Evolutionary conservation across 2,888 invertebrate species (phyloP).

Genomic region (Torymus tubicola): DNA sequence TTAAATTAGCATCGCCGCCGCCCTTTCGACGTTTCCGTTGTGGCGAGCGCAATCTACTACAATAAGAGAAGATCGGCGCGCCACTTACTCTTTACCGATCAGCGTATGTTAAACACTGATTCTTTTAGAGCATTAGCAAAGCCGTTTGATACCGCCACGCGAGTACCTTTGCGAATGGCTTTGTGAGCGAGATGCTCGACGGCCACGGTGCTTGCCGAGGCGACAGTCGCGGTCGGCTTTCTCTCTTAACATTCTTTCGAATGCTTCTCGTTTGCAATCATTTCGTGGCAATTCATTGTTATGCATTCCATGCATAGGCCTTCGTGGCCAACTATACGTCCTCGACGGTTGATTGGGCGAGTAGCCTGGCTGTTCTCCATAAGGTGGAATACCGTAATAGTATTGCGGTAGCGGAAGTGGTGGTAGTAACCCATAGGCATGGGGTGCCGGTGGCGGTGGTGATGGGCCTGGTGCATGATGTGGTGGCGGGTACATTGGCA

Average conservation of each 20-base stretch:
- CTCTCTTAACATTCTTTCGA: slow-evolving; percentile 90
- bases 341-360: slow-evolving; percentile 71
- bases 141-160: too few relatives aligned
- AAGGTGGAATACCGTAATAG: slow-evolving; percentile 62
- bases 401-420: slow-evolving; percentile 60
- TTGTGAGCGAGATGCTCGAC: slow-evolving; percentile 76
- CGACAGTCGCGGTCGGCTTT: slow-evolving; percentile 86
- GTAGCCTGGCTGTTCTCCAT: slow-evolving; percentile 69
- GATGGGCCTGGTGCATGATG: slow-evolving; percentile 69
- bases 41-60: slow-evolving; percentile 75
- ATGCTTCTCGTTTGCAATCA: slow-evolving; percentile 80
- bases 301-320: slow-evolving; percentile 74
- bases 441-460: slow-evolving; percentile 66
- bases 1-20: slow-evolving; percentile 59
- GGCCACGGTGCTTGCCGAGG: slow-evolving; percentile 80
- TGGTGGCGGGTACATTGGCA: slow-evolving; percentile 73
- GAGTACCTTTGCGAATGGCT: slow-evolving; percentile 76
- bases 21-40: slow-evolving; percentile 68
- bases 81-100: too few relatives aligned
- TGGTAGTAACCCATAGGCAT: slow-evolving; percentile 66
- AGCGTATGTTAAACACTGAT: too few relatives aligned
- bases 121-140: too few relatives aligned
- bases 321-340: slow-evolving; percentile 73
- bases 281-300: slow-evolving; percentile 65
- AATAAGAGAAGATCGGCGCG: slow-evolving; percentile 72